Evolutionary conservation across 2,888 invertebrate species (phyloP), one percentile per base, ranked within the genome.

Genomic region (Synergus japonicus): DNA sequence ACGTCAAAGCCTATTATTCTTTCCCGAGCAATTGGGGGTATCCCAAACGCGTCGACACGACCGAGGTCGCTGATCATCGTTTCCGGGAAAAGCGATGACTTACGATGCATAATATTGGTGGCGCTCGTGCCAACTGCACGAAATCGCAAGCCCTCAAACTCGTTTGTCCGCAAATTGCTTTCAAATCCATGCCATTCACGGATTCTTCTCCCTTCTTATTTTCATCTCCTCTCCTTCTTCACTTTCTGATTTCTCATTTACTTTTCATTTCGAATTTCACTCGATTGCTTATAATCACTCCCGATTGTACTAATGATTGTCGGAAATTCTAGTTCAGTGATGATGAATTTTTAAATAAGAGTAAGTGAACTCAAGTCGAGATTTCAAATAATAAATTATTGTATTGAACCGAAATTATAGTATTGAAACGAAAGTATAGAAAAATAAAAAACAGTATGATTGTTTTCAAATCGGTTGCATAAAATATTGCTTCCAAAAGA

Each of bases 71-170:
- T 69, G 67, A 69, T 69, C 46, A 69, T 46, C 29, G 46, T 69
- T 69, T 69, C 46, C 44, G 44, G 44, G 46, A 46, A 46, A 46
- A 69, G 46, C 46, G 15, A 69, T 69, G 46, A 69, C 67, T 69
- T 69, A 69, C 67, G 67, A 69, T 69, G 67, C 67, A 69, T 69
- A 69, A 46, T 69, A 69, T 69, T 69, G 67, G 67, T 49, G 46
- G 67, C 67, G 67, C 67, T 46, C 46, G 67, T 69, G 46, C 67
- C 67, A 69, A 69, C 44, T 69, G 67, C 67, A 69, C 43, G 67
- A 67, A 67, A 67, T 67, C 67, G 44, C 67, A 13, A 67, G 18
- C 67, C 67, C 67, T 69, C 67, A 69, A 69, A 69, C 46, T 49
- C 67, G 67, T 69, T 69, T 69, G 67, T 69, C 67, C 29, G 15